A percentile compares a stretch with the other conserved stretches of the same genome.
phyloP scores from a whole-genome alignment of 2,113 vertebrate genomes.

The Microtus pennsylvanicus region DNA sequence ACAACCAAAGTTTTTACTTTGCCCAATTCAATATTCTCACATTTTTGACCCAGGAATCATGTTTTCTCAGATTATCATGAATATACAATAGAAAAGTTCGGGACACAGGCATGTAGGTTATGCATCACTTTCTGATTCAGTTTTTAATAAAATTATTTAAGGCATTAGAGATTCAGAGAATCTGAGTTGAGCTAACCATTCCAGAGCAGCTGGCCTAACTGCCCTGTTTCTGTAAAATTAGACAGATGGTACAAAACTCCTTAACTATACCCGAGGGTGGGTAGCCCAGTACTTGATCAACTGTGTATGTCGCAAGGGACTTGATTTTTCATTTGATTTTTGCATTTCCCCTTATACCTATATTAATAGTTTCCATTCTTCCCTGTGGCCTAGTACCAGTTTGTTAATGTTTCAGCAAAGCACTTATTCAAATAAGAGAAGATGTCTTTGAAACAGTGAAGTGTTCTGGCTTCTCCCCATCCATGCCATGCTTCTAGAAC shows the following conservation, averaged over 20 bases:
- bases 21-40: neutral
- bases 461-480: neutral
- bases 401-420: neutral
- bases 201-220: neutral
- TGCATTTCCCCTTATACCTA: neutral
- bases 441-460: neutral
- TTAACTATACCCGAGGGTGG: neutral
- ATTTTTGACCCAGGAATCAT: neutral
- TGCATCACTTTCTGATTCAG: neutral
- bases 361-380: neutral
- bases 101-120: neutral
- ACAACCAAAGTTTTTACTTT: neutral
- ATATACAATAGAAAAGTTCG: neutral
- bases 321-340: neutral
- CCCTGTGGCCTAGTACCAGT: neutral
- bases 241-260: neutral
- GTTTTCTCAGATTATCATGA: conserved; percentile 20
- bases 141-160: neutral
- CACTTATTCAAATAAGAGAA: neutral
- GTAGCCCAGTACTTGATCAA: neutral
- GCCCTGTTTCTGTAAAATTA: neutral
- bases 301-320: neutral
- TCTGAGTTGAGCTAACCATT: neutral
- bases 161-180: neutral
- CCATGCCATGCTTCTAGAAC: neutral